Conservation (phyloP, 1,140 invertebrate species). For the Orius insidiosus region DNA sequence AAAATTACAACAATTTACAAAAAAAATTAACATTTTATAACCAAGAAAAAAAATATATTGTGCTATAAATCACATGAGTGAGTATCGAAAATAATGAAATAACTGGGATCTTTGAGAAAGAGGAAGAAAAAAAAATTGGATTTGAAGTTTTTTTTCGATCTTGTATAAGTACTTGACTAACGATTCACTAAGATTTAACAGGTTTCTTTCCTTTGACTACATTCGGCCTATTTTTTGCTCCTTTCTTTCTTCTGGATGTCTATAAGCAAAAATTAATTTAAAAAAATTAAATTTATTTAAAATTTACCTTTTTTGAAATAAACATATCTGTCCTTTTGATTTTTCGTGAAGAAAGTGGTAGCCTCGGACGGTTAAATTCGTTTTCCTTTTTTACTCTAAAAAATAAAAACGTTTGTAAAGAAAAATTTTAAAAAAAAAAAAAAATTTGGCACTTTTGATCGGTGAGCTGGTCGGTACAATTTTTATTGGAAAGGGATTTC, state of each 20-base stretch:
- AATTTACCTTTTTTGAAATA: conserved; percentile 59
- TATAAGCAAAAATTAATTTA: conserved; percentile 37
- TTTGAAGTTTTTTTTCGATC: neutral
- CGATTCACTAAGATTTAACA: conserved; percentile 14
- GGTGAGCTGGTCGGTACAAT: too few species aligned
- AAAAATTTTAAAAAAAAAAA: too few species aligned
- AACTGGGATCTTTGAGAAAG: too few species aligned
- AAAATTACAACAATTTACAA: too few species aligned
- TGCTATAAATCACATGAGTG: neutral
- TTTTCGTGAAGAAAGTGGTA: conserved; percentile 50
- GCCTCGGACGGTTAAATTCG: conserved; percentile 72
- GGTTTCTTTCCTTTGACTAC: conserved; percentile 65
- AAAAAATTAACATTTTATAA: too few species aligned
- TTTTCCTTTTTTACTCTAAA: conserved; percentile 73
- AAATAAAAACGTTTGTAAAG: too few species aligned
- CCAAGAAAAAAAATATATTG: too few species aligned
- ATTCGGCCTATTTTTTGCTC: conserved; percentile 67
- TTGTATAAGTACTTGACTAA: neutral
- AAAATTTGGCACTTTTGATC: too few species aligned
- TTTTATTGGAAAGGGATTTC: too few species aligned
- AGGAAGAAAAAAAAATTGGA: neutral
- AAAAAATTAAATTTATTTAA: conserved; percentile 17
- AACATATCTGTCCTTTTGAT: conserved; percentile 43
- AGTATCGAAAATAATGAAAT: conserved; percentile 5
- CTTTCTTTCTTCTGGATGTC: conserved; percentile 70